These are phyloP conservation scores for Synergus umbraculus DNA, from an alignment of 2,888 invertebrate species.

Conservation along the genomic window DNA sequence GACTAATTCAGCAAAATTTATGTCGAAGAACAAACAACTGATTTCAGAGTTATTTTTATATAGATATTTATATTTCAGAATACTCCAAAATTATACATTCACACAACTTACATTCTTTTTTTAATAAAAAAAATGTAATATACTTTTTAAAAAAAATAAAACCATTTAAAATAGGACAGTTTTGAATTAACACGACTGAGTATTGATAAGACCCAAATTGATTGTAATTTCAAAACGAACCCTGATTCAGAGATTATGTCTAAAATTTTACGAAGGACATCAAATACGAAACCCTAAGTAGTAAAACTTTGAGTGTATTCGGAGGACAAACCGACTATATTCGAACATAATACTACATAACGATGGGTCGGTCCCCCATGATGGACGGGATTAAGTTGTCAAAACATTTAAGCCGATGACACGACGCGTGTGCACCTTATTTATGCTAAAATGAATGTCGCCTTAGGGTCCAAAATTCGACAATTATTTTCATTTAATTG, in stretches of 20 bases:
- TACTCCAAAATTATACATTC: too few relatives aligned
- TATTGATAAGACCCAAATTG: too few relatives aligned
- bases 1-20: neutral
- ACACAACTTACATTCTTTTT: too few relatives aligned
- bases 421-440: slow-evolving; percentile 27
- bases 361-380: slow-evolving; percentile 1
- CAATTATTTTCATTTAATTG: neutral
- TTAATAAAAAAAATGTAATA: too few relatives aligned
- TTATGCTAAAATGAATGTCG: slow-evolving; percentile 3
- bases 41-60: neutral
- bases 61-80: neutral
- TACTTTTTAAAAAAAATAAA: too few relatives aligned
- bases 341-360: neutral
- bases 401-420: slow-evolving; percentile 37
- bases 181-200: too few relatives aligned
- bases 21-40: neutral
- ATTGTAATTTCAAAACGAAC: too few relatives aligned
- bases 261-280: neutral
- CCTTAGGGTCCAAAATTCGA: neutral
- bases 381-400: slow-evolving; percentile 34
- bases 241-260: neutral
- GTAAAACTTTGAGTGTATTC: neutral
- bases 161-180: too few relatives aligned
- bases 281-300: neutral
- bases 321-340: neutral